Base-by-base conservation (phyloP, 2,797 vertebrate genomes). In the Dryobates pubescens region DNA sequence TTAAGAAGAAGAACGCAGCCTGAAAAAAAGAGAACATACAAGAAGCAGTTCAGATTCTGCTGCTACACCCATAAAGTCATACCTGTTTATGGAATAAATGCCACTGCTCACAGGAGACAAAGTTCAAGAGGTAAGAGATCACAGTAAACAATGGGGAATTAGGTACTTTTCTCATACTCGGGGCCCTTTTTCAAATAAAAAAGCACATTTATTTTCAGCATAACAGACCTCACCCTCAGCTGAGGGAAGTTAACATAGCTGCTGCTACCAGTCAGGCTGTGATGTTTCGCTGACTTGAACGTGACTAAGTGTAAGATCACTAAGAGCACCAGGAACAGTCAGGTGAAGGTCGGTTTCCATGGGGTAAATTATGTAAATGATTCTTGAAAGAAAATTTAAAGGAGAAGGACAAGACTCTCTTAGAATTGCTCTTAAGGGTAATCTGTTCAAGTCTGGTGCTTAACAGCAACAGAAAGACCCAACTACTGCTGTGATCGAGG, bases 1-100 rank as follows among this genome's bases (percentile, higher is more conserved):
- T 97, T 27, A 98, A 3, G 69, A 99, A 98, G 97, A 99, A 99
- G 67, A 98, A 77, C 0, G 95, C 15, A 64, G 99, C 99, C 99
- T 99, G 96, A 47, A 96, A 95, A 94, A 43, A 56, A 96, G 53
- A 93, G 86, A 74, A 93, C 15, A 95, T 30, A 90, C 34, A 80
- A 90, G 56, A 92, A 27, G 4, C 2, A 53, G 56, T 89, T 63
- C 69, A 93, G 79, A 82, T 70, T 80, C 34, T 54, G 70, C 32
- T 36, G 24, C 9, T 57, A 56, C 2, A 74, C 11, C 18, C 41
- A 45, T 2, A 16, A 77, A 84, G 30, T 47, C 38, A 36, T 3
- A 15, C 20, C 36, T 26, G 61, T 32, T 23, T 49, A 47, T 8
- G 22, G 23, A 43, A 84, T 34, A 86, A 70, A 56, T 30, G 15